Evolutionary conservation across 2,797 vertebrate species (phyloP).

Genomic region (Podargus strigoides): DNA sequence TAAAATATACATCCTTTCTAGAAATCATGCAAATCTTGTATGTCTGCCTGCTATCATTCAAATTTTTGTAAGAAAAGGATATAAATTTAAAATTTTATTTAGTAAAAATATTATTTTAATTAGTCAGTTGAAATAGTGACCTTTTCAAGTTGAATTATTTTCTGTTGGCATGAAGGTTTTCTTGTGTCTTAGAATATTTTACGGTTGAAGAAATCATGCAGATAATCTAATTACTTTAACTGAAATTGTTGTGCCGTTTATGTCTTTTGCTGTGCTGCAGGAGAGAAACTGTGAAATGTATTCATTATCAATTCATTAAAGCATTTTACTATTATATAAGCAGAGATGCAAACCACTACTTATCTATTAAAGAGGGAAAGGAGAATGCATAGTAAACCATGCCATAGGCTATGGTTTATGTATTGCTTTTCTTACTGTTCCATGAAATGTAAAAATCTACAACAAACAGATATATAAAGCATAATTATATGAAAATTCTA

Average conservation of each 20-base stretch:
- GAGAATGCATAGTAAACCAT: slow-evolving; percentile 14
- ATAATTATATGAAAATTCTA: slow-evolving; percentile 69
- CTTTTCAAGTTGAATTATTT: slow-evolving; percentile 60
- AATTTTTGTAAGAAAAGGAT: slow-evolving; percentile 24
- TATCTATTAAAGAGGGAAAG: slow-evolving; percentile 20
- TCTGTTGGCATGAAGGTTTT: slow-evolving; percentile 34
- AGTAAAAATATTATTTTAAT: slow-evolving; percentile 41
- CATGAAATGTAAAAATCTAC: slow-evolving; percentile 70
- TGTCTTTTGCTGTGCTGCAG: slow-evolving; percentile 56
- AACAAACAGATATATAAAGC: slow-evolving; percentile 71
- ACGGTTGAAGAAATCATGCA: slow-evolving; percentile 58
- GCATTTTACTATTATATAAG: slow-evolving; percentile 35
- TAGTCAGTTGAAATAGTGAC: slow-evolving; percentile 53
- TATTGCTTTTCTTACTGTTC: slow-evolving; percentile 59
- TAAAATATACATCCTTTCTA: slow-evolving; percentile 46
- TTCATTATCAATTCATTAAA: slow-evolving; percentile 36
- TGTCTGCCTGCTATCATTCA: slow-evolving; percentile 29
- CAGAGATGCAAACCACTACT: slow-evolving; percentile 32
- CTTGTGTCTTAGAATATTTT: slow-evolving; percentile 59
- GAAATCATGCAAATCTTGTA: slow-evolving; percentile 37
- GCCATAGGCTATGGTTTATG: slow-evolving; percentile 50
- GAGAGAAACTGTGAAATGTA: slow-evolving; percentile 28
- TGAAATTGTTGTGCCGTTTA: slow-evolving; percentile 55
- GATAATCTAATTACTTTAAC: slow-evolving; percentile 66
- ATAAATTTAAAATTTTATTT: neutral